Evolutionary conservation across 1,140 invertebrate species (phyloP).

Genomic region (Solenopsis invicta): DNA sequence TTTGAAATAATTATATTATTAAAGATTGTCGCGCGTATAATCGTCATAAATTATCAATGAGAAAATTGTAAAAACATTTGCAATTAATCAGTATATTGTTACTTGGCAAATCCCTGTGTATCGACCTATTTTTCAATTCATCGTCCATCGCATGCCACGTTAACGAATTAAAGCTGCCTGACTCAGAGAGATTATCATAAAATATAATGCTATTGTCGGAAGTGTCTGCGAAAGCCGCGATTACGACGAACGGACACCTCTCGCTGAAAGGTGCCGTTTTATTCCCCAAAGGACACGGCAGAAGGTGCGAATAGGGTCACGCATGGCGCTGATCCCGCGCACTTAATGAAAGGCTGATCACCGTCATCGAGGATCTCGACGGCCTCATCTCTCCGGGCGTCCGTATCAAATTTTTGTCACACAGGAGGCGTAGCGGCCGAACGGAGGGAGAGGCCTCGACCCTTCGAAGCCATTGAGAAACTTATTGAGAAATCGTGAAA

Average conservation of each 20-base stretch:
- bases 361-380: background rate
- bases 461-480: conserved; percentile 75
- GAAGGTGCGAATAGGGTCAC: conserved; percentile 46
- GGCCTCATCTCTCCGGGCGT: conserved; percentile 10
- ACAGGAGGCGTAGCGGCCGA: conserved; percentile 20
- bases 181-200: conserved; percentile 28
- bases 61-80: background rate
- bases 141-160: background rate
- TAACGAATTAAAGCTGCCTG: background rate
- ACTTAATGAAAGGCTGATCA: conserved; percentile 65
- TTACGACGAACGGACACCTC: background rate
- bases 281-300: background rate
- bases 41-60: background rate
- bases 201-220: conserved; percentile 29
- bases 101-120: background rate
- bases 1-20: background rate
- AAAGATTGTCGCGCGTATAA: background rate
- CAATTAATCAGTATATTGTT: conserved; percentile 14
- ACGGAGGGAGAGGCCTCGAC: conserved; percentile 20
- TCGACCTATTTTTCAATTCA: background rate
- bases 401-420: conserved; percentile 73
- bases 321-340: conserved; percentile 37
- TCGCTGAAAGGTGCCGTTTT: conserved; percentile 43
- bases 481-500: conserved; percentile 82
- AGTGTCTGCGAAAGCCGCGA: conserved; percentile 18